phyloP scores from a whole-genome alignment of 2,888 invertebrate species.

The Cryptocheilus praepositus region DNA sequence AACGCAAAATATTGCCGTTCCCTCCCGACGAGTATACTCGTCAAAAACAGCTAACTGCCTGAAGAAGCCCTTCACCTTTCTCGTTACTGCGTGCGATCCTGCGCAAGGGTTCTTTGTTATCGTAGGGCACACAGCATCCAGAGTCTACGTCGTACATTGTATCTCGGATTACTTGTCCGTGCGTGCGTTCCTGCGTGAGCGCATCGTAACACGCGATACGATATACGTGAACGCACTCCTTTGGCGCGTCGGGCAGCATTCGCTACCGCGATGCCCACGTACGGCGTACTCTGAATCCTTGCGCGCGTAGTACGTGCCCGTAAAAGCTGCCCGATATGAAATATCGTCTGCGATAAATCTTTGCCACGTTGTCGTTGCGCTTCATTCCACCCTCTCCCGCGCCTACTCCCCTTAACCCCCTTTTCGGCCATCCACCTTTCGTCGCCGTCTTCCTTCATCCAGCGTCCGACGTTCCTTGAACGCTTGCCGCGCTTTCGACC shows the following conservation, averaged over 20 bases:
- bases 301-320: conserved; percentile 39
- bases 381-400: conserved; percentile 36
- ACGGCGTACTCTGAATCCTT: not conserved
- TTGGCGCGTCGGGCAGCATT: not conserved
- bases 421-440: not conserved
- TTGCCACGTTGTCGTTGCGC: conserved; percentile 62
- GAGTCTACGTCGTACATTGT: too few relatives aligned
- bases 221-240: conserved; percentile 1
- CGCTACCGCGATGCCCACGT: not conserved
- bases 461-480: not conserved
- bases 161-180: too few relatives aligned
- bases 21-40: too few relatives aligned
- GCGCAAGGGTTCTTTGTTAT: too few relatives aligned
- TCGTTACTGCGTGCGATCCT: too few relatives aligned
- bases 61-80: too few relatives aligned
- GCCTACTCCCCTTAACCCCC: conserved; percentile 35
- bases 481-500: not conserved
- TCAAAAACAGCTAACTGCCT: too few relatives aligned
- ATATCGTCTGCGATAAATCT: conserved; percentile 66
- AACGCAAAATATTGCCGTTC: too few relatives aligned
- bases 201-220: conserved; percentile 7
- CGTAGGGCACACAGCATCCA: too few relatives aligned
- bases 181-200: too few relatives aligned
- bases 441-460: not conserved
- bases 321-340: conserved; percentile 65